phyloP scores from a whole-genome alignment of 2,797 vertebrate species.

The Sphenodon punctatus region DNA sequence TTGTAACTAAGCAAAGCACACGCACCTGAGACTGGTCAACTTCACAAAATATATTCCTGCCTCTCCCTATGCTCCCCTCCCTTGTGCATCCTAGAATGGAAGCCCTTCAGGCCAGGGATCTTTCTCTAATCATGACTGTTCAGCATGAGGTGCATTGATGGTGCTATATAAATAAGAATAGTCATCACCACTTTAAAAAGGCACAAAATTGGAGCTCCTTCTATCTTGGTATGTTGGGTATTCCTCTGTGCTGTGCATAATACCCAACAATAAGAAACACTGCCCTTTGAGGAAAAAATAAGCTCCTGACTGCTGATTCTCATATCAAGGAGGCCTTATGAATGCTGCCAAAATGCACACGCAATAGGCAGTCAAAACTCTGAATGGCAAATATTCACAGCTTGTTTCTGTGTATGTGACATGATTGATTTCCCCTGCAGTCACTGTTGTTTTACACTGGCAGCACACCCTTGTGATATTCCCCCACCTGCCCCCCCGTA shows the following conservation, averaged over 20 bases:
- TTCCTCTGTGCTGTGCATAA: not conserved
- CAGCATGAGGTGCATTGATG: too few relatives aligned
- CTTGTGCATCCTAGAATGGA: too few relatives aligned
- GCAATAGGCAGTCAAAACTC: conserved; percentile 1
- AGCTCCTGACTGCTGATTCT: not conserved
- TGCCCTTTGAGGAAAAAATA: not conserved
- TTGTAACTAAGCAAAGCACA: too few relatives aligned
- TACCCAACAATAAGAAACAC: not conserved
- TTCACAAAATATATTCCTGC: too few relatives aligned
- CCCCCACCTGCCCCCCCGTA: conserved; percentile 7
- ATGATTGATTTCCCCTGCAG: conserved; percentile 30
- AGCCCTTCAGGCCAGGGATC: too few relatives aligned
- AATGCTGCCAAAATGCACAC: conserved; percentile 3
- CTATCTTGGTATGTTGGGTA: not conserved
- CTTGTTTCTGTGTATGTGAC: conserved; percentile 36
- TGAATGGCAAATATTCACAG: conserved; percentile 34
- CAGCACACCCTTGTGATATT: conserved; percentile 32
- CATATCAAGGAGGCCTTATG: not conserved
- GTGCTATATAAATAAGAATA: too few relatives aligned
- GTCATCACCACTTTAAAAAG: not conserved
- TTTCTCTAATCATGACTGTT: too few relatives aligned
- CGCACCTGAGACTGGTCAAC: too few relatives aligned
- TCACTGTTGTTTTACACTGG: conserved; percentile 14
- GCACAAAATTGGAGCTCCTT: not conserved
- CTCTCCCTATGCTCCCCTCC: too few relatives aligned